phyloP scores from a whole-genome alignment of 2,797 vertebrate genomes.

The Eulemur coronatus region DNA sequence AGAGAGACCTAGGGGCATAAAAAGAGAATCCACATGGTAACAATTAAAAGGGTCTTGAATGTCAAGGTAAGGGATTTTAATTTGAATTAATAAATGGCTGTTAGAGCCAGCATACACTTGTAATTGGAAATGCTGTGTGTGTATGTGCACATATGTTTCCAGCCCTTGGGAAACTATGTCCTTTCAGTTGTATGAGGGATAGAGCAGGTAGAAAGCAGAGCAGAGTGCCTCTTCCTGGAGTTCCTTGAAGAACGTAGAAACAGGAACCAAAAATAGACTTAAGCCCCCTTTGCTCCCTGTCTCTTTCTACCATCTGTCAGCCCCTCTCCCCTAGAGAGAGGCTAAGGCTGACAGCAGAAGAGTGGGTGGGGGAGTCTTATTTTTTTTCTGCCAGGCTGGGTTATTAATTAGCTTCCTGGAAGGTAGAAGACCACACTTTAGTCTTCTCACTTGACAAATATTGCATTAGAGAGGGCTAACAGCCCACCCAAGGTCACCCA shows the following conservation, averaged over 20 bases:
- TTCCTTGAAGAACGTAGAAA: slow-evolving; percentile 60
- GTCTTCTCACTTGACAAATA: slow-evolving; percentile 60
- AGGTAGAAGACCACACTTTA: neutral
- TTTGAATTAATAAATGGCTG: neutral
- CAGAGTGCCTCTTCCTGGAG: slow-evolving; percentile 35
- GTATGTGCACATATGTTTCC: neutral
- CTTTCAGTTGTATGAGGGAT: neutral
- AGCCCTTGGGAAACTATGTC: neutral
- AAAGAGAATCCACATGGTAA: neutral
- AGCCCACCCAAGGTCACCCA: neutral
- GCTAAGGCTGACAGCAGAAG: slow-evolving; percentile 53
- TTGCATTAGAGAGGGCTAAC: neutral
- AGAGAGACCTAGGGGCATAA: neutral
- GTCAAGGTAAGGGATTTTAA: neutral
- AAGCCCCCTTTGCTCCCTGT: slow-evolving; percentile 59
- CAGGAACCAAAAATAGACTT: slow-evolving; percentile 64
- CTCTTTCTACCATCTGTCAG: slow-evolving; percentile 70
- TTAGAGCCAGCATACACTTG: neutral
- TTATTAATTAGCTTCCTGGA: slow-evolving; percentile 64
- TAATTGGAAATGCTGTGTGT: neutral
- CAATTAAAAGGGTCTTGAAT: neutral
- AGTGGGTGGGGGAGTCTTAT: slow-evolving; percentile 50
- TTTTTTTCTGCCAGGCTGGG: slow-evolving; percentile 55
- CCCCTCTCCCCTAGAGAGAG: slow-evolving; percentile 62
- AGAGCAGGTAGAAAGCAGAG: neutral